phyloP scores from a whole-genome alignment of 2,797 vertebrate genomes.

The Sebastes cheni region DNA sequence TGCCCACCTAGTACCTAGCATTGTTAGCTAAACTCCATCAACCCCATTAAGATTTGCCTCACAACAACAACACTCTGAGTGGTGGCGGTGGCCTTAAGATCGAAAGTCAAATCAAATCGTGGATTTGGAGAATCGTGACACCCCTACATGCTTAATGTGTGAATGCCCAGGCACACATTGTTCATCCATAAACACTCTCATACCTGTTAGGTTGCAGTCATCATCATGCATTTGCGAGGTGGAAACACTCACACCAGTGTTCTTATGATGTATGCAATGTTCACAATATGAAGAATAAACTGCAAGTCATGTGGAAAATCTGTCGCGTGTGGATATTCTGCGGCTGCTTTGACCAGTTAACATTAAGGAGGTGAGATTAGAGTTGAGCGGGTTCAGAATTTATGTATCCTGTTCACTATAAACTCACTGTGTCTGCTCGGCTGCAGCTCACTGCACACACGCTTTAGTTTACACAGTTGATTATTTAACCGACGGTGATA shows the following conservation, averaged over 20 bases:
- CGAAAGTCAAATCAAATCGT: too few species aligned
- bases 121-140: too few species aligned
- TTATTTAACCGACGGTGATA: slow-evolving; percentile 57
- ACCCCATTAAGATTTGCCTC: too few species aligned
- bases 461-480: slow-evolving; percentile 56
- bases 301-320: slow-evolving; percentile 37
- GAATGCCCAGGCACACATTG: background rate
- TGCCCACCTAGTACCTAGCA: too few species aligned
- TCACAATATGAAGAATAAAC: slow-evolving; percentile 27
- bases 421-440: slow-evolving; percentile 35
- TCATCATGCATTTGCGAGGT: background rate
- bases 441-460: slow-evolving; percentile 9
- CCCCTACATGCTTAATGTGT: background rate
- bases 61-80: too few species aligned
- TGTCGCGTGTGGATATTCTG: slow-evolving; percentile 2
- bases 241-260: slow-evolving; percentile 18
- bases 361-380: slow-evolving; percentile 42
- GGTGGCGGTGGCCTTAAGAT: too few species aligned
- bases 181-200: slow-evolving; percentile 22
- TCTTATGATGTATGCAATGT: slow-evolving; percentile 4
- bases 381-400: slow-evolving; percentile 49
- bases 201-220: background rate
- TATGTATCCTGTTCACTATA: slow-evolving; percentile 54
- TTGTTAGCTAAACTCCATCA: too few species aligned
- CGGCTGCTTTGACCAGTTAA: slow-evolving; percentile 21